Evolutionary conservation across 1,140 invertebrate genomes (phyloP).

Genomic region (Idris sp.): DNA sequence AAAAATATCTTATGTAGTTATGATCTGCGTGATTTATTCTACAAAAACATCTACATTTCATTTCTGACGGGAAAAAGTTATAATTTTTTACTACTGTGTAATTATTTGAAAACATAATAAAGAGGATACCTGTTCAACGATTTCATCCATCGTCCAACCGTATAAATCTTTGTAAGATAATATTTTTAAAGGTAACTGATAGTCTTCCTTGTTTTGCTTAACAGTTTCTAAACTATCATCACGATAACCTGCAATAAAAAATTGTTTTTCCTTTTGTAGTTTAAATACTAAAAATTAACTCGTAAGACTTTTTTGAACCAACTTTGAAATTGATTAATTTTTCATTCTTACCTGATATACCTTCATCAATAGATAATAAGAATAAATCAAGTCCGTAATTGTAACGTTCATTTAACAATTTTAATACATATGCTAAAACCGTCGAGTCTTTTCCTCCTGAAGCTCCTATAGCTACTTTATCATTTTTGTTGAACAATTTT

Average conservation of each 20-base stretch:
- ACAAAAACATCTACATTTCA: no score
- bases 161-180: slow-evolving; percentile 99
- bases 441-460: slow-evolving; percentile 99
- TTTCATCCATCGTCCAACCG: slow-evolving; percentile 99
- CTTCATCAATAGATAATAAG: slow-evolving; percentile 98
- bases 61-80: no score
- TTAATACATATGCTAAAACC: slow-evolving; percentile 92
- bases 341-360: slow-evolving; percentile 86
- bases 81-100: no score
- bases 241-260: slow-evolving; percentile 85
- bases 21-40: no score
- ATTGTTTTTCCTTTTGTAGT: background rate
- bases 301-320: no score
- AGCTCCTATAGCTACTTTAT: slow-evolving; percentile 96
- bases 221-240: slow-evolving; percentile 99
- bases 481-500: slow-evolving; percentile 80
- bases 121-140: slow-evolving; percentile 92
- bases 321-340: no score
- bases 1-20: no score
- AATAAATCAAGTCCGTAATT: slow-evolving; percentile 95
- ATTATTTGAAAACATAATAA: no score
- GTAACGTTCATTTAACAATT: slow-evolving; percentile 93
- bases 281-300: no score
- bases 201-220: slow-evolving; percentile 95
- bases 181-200: slow-evolving; percentile 95